Percentiles rank a stretch among this genome's conserved stretches.
Conservation (phyloP, 2,113 vertebrate genomes). For the Donacobius atricapilla region DNA sequence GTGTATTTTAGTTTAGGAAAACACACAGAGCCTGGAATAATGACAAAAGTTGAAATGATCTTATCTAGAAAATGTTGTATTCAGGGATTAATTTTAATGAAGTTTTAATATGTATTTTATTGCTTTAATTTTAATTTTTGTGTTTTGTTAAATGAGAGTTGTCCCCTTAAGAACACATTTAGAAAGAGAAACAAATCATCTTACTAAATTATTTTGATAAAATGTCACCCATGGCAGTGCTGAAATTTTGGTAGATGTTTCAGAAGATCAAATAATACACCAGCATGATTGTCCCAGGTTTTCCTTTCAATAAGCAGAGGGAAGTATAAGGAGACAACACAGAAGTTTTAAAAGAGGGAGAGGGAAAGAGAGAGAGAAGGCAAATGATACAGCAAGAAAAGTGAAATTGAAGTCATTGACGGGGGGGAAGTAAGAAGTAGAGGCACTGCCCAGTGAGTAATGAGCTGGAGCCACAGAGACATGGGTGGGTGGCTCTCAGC, state of each 20-base stretch:
- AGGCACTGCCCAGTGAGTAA: neutral
- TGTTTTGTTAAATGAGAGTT: conserved; percentile 11
- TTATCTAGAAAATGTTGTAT: neutral
- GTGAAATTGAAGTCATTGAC: neutral
- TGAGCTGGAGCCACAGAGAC: neutral
- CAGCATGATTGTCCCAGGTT: neutral
- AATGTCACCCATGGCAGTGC: neutral
- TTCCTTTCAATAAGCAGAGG: neutral
- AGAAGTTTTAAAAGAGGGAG: neutral
- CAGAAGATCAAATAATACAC: neutral
- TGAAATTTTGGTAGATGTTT: neutral
- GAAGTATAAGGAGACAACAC: neutral
- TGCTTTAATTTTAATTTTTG: conserved; percentile 43
- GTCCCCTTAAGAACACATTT: neutral
- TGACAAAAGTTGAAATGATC: neutral
- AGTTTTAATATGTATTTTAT: conserved; percentile 24
- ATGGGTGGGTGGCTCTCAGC: neutral
- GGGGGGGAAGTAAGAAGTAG: neutral
- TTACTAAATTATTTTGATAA: neutral
- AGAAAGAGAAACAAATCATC: neutral
- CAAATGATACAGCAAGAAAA: neutral
- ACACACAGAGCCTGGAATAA: neutral
- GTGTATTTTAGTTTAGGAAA: neutral
- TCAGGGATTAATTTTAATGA: conserved; percentile 26
- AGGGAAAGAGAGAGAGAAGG: neutral